Percentiles rank a stretch among this genome's conserved stretches.
These are phyloP conservation scores for Scaptomyza polygonia DNA, from an alignment of 2,888 invertebrate species.

Conservation along the genomic window DNA sequence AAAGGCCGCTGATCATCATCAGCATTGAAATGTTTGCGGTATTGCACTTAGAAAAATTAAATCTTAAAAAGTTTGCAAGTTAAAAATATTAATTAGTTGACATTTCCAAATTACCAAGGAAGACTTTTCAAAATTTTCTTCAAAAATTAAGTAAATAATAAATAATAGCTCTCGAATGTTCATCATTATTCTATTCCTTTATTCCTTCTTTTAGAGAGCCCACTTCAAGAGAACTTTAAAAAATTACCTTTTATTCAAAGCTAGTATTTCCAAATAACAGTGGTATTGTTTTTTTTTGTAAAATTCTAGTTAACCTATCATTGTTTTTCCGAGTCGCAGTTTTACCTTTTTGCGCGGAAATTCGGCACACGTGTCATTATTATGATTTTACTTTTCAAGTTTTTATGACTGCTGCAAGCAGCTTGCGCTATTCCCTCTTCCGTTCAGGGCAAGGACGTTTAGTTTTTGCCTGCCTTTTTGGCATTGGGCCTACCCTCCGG, in stretches of 20 bases:
- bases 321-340: slow-evolving; percentile 17
- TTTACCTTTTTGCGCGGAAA: slow-evolving; percentile 68
- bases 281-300: too few species aligned
- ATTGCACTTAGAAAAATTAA: neutral
- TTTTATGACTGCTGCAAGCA: slow-evolving; percentile 64
- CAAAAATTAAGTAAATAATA: too few species aligned
- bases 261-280: too few species aligned
- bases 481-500: slow-evolving; percentile 31
- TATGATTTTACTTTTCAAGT: slow-evolving; percentile 50
- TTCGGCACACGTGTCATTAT: slow-evolving; percentile 72
- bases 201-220: too few species aligned
- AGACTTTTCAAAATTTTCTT: too few species aligned
- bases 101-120: too few species aligned
- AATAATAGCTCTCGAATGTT: too few species aligned
- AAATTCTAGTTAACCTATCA: neutral
- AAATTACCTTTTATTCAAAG: too few species aligned
- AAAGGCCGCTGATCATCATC: slow-evolving; percentile 30
- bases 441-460: slow-evolving; percentile 71
- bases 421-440: slow-evolving; percentile 37
- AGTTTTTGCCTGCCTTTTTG: slow-evolving; percentile 42
- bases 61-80: too few species aligned
- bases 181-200: too few species aligned
- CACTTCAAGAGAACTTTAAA: too few species aligned
- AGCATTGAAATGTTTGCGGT: slow-evolving; percentile 50
- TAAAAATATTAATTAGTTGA: too few species aligned